A percentile compares a stretch with the other conserved stretches of the same genome.
These are phyloP conservation scores for Calidris pugnax DNA, from an alignment of 2,113 vertebrate species.

Conservation along the genomic window DNA sequence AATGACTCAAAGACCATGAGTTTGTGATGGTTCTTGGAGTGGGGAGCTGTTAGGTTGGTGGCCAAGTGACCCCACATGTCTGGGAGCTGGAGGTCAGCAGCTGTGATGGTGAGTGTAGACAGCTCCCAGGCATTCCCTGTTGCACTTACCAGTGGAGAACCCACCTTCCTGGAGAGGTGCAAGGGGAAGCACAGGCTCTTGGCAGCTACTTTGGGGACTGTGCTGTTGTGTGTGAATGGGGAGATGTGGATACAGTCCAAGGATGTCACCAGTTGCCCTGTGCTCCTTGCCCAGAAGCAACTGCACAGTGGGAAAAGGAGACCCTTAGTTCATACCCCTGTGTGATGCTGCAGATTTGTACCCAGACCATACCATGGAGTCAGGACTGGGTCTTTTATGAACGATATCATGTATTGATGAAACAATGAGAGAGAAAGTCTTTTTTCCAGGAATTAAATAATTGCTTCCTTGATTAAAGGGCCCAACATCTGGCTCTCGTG, in stretches of 20 bases:
- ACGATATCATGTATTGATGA: not conserved
- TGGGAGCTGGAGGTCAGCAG: not conserved
- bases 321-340: not conserved
- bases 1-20: not conserved
- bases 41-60: not conserved
- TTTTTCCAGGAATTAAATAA: slow-evolving; percentile 29
- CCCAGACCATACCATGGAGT: not conserved
- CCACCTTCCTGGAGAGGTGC: not conserved
- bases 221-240: not conserved
- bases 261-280: not conserved
- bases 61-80: not conserved
- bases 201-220: not conserved
- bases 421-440: not conserved
- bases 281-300: not conserved
- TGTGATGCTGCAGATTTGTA: not conserved
- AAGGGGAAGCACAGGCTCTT: not conserved
- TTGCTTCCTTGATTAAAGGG: slow-evolving; percentile 31
- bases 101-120: not conserved
- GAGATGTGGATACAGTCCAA: rapidly evolving
- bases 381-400: not conserved
- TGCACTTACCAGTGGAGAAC: not conserved
- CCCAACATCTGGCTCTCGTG: not conserved
- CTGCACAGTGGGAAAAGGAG: not conserved
- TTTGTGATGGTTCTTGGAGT: not conserved
- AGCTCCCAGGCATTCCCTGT: not conserved